A percentile compares a stretch with the other conserved stretches of the same genome.
These are phyloP conservation scores for Meloe dianella DNA, from an alignment of 2,888 invertebrate species.

Conservation along the genomic window DNA sequence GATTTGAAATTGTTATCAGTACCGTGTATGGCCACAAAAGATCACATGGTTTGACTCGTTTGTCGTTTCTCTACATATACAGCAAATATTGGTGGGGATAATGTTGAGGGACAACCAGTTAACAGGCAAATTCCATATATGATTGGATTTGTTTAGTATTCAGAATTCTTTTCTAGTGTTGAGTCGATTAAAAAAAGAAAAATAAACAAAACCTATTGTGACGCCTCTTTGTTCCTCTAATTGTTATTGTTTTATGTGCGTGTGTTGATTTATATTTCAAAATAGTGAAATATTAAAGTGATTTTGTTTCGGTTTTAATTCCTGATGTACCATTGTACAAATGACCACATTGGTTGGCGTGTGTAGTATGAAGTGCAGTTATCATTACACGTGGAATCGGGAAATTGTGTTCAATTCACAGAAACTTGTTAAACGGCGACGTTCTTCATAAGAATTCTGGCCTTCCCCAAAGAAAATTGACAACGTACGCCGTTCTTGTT, in stretches of 20 bases:
- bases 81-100: conserved; percentile 10
- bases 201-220: background rate
- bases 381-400: conserved; percentile 91
- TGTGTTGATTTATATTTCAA: background rate
- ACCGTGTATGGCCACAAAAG: background rate
- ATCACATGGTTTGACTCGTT: conserved; percentile 13
- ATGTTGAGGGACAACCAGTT: conserved; percentile 18
- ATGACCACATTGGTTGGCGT: conserved; percentile 52
- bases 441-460: background rate
- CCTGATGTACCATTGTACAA: conserved; percentile 54
- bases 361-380: conserved; percentile 75
- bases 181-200: background rate
- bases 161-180: background rate
- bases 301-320: conserved; percentile 20
- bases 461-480: background rate
- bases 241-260: background rate
- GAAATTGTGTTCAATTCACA: conserved; percentile 93
- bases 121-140: conserved; percentile 10
- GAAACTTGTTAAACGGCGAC: conserved; percentile 89
- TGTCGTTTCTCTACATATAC: background rate
- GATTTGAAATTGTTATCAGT: background rate
- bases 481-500: conserved; percentile 31
- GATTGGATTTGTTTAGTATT: background rate
- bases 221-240: background rate
- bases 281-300: background rate